phyloP scores from a whole-genome alignment of 2,888 invertebrate genomes.

The Lithophane socia region DNA sequence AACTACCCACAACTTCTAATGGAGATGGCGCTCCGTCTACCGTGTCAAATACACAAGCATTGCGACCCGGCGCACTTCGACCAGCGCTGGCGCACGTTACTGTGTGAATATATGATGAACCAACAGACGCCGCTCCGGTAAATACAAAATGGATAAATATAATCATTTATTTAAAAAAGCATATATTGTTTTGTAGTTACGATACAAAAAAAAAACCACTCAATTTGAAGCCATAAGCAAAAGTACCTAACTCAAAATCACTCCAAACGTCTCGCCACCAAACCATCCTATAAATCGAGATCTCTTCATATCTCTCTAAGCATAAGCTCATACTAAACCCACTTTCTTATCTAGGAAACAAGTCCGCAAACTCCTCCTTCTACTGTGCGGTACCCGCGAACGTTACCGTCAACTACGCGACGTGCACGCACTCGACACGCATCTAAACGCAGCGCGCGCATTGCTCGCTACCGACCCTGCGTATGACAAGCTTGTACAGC shows the following conservation, averaged over 20 bases:
- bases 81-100: conserved; percentile 94
- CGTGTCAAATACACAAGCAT: conserved; percentile 97
- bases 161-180: too few relatives aligned
- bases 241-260: too few relatives aligned
- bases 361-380: conserved; percentile 97
- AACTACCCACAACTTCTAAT: conserved; percentile 98
- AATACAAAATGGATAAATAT: not conserved
- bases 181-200: too few relatives aligned
- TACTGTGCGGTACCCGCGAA: conserved; percentile 98
- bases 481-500: conserved; percentile 97
- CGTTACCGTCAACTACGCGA: conserved; percentile 98
- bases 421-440: conserved; percentile 97
- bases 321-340: not conserved
- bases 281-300: not conserved
- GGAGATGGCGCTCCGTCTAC: conserved; percentile 97
- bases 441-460: conserved; percentile 93
- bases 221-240: too few relatives aligned
- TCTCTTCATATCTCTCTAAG: too few relatives aligned
- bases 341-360: conserved; percentile 91
- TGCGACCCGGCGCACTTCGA: conserved; percentile 91
- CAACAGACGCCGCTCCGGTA: conserved; percentile 95
- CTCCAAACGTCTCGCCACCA: not conserved
- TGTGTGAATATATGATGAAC: conserved; percentile 99
- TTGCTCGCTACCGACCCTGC: conserved; percentile 90
- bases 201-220: too few relatives aligned